Percentiles rank a stretch among this genome's conserved stretches.
Evolutionary conservation across 2,113 vertebrate genomes (phyloP).

Genomic region (Cricetomys ansorgei): DNA sequence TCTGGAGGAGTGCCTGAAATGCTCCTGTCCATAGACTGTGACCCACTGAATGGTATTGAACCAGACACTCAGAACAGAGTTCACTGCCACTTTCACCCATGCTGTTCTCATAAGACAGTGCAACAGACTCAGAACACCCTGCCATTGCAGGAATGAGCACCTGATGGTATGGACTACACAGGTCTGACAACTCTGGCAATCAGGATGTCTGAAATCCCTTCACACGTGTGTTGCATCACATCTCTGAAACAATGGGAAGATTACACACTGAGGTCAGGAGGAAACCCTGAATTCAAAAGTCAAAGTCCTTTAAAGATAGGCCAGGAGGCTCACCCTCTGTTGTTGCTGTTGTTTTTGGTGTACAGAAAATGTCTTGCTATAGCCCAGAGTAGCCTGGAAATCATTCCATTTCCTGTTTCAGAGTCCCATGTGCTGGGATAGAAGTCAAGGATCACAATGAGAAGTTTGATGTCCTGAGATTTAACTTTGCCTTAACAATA

Average conservation of each 20-base stretch:
- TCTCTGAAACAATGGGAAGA: not conserved
- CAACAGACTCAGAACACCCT: not conserved
- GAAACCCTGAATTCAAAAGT: not conserved
- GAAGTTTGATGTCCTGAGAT: not conserved
- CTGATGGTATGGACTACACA: too few relatives aligned
- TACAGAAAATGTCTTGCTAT: not conserved
- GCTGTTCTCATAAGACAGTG: not conserved
- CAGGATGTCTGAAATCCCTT: not conserved
- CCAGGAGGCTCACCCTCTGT: too few relatives aligned
- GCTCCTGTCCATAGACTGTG: not conserved
- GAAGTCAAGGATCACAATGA: too few relatives aligned
- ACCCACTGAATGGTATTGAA: not conserved
- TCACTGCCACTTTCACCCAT: not conserved
- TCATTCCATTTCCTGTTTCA: not conserved
- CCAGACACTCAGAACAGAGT: not conserved
- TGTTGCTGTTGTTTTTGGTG: not conserved
- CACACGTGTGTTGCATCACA: too few relatives aligned
- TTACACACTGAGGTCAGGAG: not conserved
- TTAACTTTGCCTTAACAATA: not conserved
- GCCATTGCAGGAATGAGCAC: not conserved
- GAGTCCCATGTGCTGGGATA: too few relatives aligned
- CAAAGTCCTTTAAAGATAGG: not conserved
- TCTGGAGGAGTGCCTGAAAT: not conserved
- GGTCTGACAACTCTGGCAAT: not conserved
- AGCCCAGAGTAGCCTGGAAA: rapidly evolving